Conservation (phyloP, 2,888 invertebrate species). For the Bellardia pandia region DNA sequence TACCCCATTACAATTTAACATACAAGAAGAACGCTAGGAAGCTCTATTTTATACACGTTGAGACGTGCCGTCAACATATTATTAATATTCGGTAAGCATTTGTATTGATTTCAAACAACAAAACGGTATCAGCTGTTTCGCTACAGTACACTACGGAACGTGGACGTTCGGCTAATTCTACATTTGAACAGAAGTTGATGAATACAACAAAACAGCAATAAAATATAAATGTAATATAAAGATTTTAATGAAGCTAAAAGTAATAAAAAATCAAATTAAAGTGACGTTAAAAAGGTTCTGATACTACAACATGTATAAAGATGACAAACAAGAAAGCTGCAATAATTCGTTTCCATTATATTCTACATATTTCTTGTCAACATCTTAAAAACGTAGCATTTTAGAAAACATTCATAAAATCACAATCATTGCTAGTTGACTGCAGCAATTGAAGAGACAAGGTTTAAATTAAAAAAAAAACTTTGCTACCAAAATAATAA, state of each 20-base stretch:
- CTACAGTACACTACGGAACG: too few species aligned
- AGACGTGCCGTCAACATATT: too few species aligned
- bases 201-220: conserved; percentile 16
- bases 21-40: too few species aligned
- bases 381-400: not conserved
- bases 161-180: too few species aligned
- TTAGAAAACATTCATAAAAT: conserved; percentile 1
- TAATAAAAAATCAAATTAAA: conserved; percentile 60
- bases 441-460: not conserved
- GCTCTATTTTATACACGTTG: too few species aligned
- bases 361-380: not conserved
- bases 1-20: too few species aligned
- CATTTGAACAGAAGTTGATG: not conserved
- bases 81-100: too few species aligned
- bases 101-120: too few species aligned
- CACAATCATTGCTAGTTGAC: not conserved
- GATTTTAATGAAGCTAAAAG: conserved; percentile 29
- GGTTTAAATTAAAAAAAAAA: not conserved
- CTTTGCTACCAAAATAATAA: not conserved
- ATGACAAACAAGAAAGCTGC: not conserved
- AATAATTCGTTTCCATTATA: not conserved
- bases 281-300: conserved; percentile 15
- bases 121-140: too few species aligned
- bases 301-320: conserved; percentile 1
- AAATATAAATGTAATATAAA: not conserved